Evolutionary conservation across 23 tunicate species (phyloP), one percentile per base, ranked within the genome.

Genomic region (Styela clava): DNA sequence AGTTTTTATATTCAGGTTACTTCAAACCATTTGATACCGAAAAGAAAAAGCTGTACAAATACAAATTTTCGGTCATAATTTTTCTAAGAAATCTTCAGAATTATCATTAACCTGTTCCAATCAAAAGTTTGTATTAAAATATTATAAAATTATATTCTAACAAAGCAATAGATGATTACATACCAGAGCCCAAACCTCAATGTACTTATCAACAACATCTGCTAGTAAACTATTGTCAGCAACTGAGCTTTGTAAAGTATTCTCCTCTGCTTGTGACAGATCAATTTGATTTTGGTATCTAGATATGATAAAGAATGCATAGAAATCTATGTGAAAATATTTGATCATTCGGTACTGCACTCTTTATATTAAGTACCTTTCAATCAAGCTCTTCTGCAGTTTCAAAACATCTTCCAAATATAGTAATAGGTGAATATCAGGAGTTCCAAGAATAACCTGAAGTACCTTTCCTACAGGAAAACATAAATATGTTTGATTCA

Each of bases 341-440:
- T n/a, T n/a, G n/a, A n/a, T n/a, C n/a, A n/a, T n/a, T n/a, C n/a
- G n/a, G n/a, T n/a, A n/a, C n/a, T n/a, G n/a, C n/a, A n/a, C n/a
- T n/a, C n/a, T n/a, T 23, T n/a, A 29, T 1, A 24, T 24, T n/a
- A 32, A 16, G 30, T 73, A 78, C 88, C 83, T 78, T 69, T 69
- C 79, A 78, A 85, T 79, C 21, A 85, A 56, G 2, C 52, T n/a
- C 56, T 25, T 29, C 33, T 85, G 88, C 18, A 85, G 56, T 12
- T 52, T 32, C 1, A 85, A 1, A 9, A 85, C 25, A 22, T 23
- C 22, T 2, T 69, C 78, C 71, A 85, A 35, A 44, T 78, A 31
- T 2, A 37, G 69, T 29, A 85, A 19, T 16, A 27, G 29, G 18
- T 52, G 27, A 16, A 85, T 62, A 52, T 85, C 78, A 2, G 33